These are phyloP conservation scores for Apogon talboti DNA, from an alignment of 2,797 vertebrate genomes.

Conservation along the genomic window DNA sequence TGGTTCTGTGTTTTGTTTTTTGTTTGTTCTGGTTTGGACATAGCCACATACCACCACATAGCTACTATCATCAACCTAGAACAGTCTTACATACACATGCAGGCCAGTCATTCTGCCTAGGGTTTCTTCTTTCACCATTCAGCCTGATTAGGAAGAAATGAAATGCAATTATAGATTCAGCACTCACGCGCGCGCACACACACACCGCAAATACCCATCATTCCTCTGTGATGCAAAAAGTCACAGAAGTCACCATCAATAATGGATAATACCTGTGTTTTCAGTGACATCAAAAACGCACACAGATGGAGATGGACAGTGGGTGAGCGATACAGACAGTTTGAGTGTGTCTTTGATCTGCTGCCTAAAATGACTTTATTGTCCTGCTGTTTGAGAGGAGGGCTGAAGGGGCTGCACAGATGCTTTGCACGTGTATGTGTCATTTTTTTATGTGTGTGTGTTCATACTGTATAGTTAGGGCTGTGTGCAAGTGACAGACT, in stretches of 20 bases:
- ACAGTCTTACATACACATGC: background rate
- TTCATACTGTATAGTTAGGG: slow-evolving; percentile 2
- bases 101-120: background rate
- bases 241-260: slow-evolving; percentile 45
- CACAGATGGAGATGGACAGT: slow-evolving; percentile 47
- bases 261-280: slow-evolving; percentile 58
- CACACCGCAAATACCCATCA: background rate
- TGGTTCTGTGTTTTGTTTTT: too few relatives aligned
- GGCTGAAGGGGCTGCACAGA: slow-evolving; percentile 21
- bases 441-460: background rate
- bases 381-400: slow-evolving; percentile 35
- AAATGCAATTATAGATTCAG: slow-evolving; percentile 2
- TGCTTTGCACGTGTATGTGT: slow-evolving; percentile 3
- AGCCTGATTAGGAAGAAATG: slow-evolving; percentile 7
- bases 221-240: slow-evolving; percentile 15
- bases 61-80: background rate
- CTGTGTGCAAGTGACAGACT: slow-evolving; percentile 40
- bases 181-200: background rate
- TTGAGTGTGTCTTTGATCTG: slow-evolving; percentile 54
- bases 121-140: slow-evolving; percentile 3
- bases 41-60: too few relatives aligned
- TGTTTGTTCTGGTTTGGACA: too few relatives aligned
- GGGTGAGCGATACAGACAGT: slow-evolving; percentile 26
- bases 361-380: slow-evolving; percentile 51
- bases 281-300: slow-evolving; percentile 42